A percentile compares a stretch with the other conserved stretches of the same genome.
Conservation (phyloP, 2,113 vertebrate genomes). For the Salvelinus namaycush region DNA sequence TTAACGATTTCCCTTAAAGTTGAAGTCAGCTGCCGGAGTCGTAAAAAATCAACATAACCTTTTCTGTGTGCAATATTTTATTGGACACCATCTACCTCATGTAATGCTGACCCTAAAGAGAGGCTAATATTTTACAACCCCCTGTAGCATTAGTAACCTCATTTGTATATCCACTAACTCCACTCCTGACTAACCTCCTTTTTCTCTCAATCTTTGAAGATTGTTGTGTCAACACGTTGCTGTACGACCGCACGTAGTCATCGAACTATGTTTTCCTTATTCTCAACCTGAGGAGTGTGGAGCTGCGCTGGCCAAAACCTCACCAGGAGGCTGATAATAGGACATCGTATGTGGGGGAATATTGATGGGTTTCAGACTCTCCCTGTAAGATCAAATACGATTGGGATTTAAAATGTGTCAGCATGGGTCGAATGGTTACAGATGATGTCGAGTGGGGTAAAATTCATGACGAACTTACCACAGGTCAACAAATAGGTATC, state of each 20-base stretch:
- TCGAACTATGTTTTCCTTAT: neutral
- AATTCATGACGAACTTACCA: neutral
- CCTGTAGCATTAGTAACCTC: conserved; percentile 9
- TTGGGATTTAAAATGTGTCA: no score
- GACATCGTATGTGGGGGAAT: neutral
- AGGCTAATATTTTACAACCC: conserved; percentile 39
- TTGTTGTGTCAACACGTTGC: neutral
- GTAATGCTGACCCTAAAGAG: conserved; percentile 30
- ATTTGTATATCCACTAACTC: conserved; percentile 18
- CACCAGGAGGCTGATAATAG: neutral
- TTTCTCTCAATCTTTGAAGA: conserved; percentile 13
- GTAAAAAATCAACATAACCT: conserved; percentile 47
- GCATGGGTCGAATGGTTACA: neutral
- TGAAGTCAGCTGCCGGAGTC: conserved; percentile 53
- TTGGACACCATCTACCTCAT: conserved; percentile 41
- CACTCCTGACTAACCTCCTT: conserved; percentile 2
- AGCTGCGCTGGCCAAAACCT: neutral
- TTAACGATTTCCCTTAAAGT: conserved; percentile 68
- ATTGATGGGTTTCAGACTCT: conserved; percentile 1
- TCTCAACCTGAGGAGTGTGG: neutral
- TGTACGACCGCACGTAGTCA: neutral
- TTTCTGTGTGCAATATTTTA: conserved; percentile 49
- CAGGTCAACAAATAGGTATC: neutral
- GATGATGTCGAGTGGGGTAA: neutral
- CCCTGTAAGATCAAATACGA: neutral